phyloP scores from a whole-genome alignment of 2,113 vertebrate species.

The Butorides virescens region DNA sequence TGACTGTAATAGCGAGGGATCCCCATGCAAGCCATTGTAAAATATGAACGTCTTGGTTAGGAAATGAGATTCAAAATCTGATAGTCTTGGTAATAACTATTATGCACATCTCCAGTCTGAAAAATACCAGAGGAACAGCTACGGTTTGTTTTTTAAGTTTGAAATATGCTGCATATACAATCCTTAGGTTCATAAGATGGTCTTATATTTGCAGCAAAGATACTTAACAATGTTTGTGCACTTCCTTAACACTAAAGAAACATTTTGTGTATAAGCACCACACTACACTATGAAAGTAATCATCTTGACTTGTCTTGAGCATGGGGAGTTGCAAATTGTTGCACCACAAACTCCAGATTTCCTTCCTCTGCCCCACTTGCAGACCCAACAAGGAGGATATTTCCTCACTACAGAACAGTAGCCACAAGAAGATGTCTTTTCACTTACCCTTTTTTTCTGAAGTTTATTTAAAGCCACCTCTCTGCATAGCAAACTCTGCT shows the following conservation, averaged over 20 bases:
- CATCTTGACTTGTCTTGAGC: not conserved
- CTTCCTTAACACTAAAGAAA: not conserved
- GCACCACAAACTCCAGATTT: not conserved
- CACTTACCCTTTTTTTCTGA: too few species aligned
- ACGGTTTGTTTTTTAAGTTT: not conserved
- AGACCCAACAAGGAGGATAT: not conserved
- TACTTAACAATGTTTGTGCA: not conserved
- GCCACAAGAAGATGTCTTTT: not conserved
- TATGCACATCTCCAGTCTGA: not conserved
- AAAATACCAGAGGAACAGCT: not conserved
- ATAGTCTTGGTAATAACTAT: not conserved
- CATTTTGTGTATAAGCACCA: not conserved
- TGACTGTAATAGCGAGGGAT: not conserved
- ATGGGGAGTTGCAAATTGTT: not conserved
- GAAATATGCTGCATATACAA: accelerated
- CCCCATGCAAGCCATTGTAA: not conserved
- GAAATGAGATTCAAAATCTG: not conserved
- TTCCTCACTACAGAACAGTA: not conserved
- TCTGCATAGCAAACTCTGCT: not conserved
- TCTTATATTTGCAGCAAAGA: not conserved
- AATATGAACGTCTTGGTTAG: not conserved
- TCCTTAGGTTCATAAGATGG: not conserved
- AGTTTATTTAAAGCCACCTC: not conserved
- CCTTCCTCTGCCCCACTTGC: not conserved
- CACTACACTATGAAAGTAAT: not conserved